phyloP scores from a whole-genome alignment of 2,888 invertebrate genomes.

The Phalera bucephala region DNA sequence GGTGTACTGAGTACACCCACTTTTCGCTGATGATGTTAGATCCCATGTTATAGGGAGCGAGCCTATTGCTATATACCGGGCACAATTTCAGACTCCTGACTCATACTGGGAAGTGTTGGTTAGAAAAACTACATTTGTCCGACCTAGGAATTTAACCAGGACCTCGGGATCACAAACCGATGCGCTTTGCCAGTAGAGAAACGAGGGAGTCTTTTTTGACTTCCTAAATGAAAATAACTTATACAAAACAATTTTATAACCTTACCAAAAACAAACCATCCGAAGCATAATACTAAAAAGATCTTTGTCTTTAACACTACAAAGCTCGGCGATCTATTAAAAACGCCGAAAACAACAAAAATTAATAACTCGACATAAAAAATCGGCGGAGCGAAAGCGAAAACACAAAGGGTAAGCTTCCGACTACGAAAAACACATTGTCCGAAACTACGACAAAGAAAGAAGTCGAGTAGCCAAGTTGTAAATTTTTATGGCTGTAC shows the following conservation, averaged over 20 bases:
- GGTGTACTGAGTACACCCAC: no score
- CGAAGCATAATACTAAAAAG: not conserved
- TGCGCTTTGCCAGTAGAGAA: no score
- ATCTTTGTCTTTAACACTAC: constrained; percentile 3
- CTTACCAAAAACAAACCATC: not conserved
- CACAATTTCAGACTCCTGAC: no score
- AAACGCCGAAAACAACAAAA: constrained; percentile 5
- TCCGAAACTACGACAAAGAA: constrained; percentile 43
- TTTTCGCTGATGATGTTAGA: no score
- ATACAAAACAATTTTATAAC: not conserved
- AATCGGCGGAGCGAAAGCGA: constrained; percentile 36
- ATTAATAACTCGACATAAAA: constrained; percentile 7
- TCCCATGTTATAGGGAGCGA: no score
- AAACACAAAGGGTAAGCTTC: constrained; percentile 33
- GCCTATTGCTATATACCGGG: no score
- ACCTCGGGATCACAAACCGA: no score
- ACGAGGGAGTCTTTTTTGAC: no score
- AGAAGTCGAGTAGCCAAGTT: constrained; percentile 50
- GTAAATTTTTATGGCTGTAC: constrained; percentile 40
- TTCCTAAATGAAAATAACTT: not conserved
- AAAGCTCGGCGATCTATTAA: not conserved
- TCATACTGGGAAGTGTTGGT: no score
- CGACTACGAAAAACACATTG: constrained; percentile 34
- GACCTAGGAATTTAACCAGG: no score
- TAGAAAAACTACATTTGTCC: no score